phyloP scores from a whole-genome alignment of 1,140 invertebrate genomes.

The Drosophila oshimai region DNA sequence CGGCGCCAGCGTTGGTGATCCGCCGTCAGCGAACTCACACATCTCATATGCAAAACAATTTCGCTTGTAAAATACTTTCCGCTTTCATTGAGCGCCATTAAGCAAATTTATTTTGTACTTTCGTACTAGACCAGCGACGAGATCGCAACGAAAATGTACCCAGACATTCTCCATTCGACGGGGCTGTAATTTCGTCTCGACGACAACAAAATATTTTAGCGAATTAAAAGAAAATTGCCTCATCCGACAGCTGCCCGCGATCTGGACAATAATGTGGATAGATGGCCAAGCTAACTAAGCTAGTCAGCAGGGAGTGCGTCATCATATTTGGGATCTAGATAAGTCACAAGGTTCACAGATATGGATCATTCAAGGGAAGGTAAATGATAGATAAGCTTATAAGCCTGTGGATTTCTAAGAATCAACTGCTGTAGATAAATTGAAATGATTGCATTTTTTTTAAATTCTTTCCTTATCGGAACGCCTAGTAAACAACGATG shows the following conservation, averaged over 20 bases:
- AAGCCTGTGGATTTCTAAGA: not conserved
- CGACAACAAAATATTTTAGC: slow-evolving; percentile 73
- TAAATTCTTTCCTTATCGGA: slow-evolving; percentile 1
- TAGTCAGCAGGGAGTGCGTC: slow-evolving; percentile 8
- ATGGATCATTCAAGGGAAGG: slow-evolving; percentile 24
- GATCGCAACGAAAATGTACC: not conserved
- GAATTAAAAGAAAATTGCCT: slow-evolving; percentile 79
- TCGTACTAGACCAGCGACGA: slow-evolving; percentile 27
- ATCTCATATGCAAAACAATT: slow-evolving; percentile 67
- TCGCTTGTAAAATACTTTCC: slow-evolving; percentile 43
- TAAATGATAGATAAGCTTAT: not conserved
- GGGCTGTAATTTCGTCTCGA: slow-evolving; percentile 33
- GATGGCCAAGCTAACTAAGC: slow-evolving; percentile 48
- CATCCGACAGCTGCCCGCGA: slow-evolving; percentile 55
- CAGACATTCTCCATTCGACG: slow-evolving; percentile 6
- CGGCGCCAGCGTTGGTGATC: slow-evolving; percentile 25
- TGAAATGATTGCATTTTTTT: not conserved
- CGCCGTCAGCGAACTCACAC: slow-evolving; percentile 39
- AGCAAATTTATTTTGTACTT: slow-evolving; percentile 66
- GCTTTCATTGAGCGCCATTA: slow-evolving; percentile 68
- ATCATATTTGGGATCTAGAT: not conserved
- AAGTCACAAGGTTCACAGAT: not conserved
- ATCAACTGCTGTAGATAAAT: not conserved
- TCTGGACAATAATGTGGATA: slow-evolving; percentile 41
- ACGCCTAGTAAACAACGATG: not conserved